Evolutionary conservation across 2,888 invertebrate genomes (phyloP).

Genomic region (Diaperis boleti): DNA sequence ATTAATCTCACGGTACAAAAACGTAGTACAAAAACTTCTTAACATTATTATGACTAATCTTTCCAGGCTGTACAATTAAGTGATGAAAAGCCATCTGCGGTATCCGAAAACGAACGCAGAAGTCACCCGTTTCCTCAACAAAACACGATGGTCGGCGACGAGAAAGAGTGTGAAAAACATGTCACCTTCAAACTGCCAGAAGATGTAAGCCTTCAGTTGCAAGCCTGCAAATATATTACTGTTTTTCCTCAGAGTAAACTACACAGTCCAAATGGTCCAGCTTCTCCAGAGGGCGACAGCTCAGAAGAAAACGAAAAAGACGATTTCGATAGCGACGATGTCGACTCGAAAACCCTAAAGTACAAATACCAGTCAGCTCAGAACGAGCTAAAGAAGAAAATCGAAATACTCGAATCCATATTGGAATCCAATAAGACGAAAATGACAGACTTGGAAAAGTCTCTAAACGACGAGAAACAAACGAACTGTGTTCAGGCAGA

Average conservation of each 20-base stretch:
- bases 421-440: conserved; percentile 56
- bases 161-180: conserved; percentile 43
- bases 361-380: conserved; percentile 63
- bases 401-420: conserved; percentile 59
- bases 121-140: background rate
- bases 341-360: conserved; percentile 63
- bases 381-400: conserved; percentile 61
- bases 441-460: conserved; percentile 56
- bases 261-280: conserved; percentile 14
- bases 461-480: conserved; percentile 56
- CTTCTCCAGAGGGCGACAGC: conserved; percentile 5
- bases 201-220: conserved; percentile 32
- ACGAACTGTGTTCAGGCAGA: conserved; percentile 51
- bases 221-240: too few species aligned
- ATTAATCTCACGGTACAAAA: conserved; percentile 61
- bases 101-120: background rate
- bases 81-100: background rate
- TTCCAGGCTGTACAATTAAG: too few species aligned
- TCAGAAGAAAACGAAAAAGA: conserved; percentile 44
- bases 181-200: conserved; percentile 55
- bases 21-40: too few species aligned
- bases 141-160: conserved; percentile 7
- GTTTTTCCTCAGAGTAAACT: conserved; percentile 7
- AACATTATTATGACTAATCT: too few species aligned
- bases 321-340: conserved; percentile 47